Evolutionary conservation across 2,113 vertebrate genomes (phyloP), one percentile per base, ranked within the genome.

Genomic region (Leptobrachium leishanense): DNA sequence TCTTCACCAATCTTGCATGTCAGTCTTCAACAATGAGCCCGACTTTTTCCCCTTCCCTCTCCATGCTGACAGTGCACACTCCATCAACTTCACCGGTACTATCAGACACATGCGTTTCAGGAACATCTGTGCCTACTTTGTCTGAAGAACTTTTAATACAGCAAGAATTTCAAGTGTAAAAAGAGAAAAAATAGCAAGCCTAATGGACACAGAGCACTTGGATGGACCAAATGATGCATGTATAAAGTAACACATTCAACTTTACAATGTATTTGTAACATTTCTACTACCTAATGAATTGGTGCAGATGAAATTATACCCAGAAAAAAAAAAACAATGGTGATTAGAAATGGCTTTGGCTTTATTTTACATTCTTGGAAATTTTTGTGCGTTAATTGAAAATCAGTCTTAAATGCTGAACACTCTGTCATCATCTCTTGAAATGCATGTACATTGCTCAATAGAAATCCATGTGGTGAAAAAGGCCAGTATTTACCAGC

Each of bases 11-110:
- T 79, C 86, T 86, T 39, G 88, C 78, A 74, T 91, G 92, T 40
- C 93, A 89, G 64, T 83, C 93, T 41, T 89, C 90, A 82, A 84
- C 86, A 43, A 93, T 93, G 93, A 93, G 89, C 0, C 94, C 94
- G 43, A 92, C 79, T 71, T 95, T 98, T 85, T 94, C 95, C 81
- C 95, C 95, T 9, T 91, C 95, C 5, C 88, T 96, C 41, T 95
- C 95, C 7, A 88, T 95, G 5, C 88, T 96, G 81, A 95, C 92
- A 1, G 9, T 90, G 3, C 90, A 91, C 74, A 94, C 89, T 0
- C 94, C 94, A 57, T 89, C 82, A 80, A 31, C 89, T 74, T 95
- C 95, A 53, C 92, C 94, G 2, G 85, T 92, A 67, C 71, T 91
- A 46, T 89, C 91, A 69, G 89, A 90, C 40, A 85, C 88, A 2